phyloP scores from a whole-genome alignment of 2,888 invertebrate species.

The Nezara viridula region DNA sequence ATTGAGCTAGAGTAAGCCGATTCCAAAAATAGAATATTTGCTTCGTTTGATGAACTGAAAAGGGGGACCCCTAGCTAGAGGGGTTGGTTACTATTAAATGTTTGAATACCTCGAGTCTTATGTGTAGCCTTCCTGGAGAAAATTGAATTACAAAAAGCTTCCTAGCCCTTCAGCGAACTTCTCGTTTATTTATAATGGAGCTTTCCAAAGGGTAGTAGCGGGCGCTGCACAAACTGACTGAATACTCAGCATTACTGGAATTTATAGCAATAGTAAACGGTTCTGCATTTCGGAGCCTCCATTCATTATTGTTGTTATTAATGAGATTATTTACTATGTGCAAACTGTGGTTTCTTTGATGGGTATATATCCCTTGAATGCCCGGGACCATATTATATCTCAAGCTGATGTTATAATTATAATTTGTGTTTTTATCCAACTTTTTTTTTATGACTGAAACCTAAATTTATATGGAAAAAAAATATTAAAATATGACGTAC shows the following conservation, averaged over 20 bases:
- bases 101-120: slow-evolving; percentile 25
- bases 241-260: neutral
- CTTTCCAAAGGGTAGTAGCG: neutral
- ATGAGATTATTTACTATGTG: neutral
- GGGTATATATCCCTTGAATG: too few species aligned
- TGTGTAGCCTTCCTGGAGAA: slow-evolving; percentile 20
- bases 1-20: neutral
- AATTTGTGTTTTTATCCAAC: too few species aligned
- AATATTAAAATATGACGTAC: too few species aligned
- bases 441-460: too few species aligned
- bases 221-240: neutral
- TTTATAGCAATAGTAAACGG: neutral
- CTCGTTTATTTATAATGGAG: slow-evolving; percentile 30
- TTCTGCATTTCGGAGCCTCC: neutral
- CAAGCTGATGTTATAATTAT: too few species aligned
- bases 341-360: neutral
- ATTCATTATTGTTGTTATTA: neutral
- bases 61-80: neutral
- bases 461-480: too few species aligned
- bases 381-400: too few species aligned
- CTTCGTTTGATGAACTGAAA: neutral
- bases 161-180: slow-evolving; percentile 3
- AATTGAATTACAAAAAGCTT: slow-evolving; percentile 43
- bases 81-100: neutral
- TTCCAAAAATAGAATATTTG: slow-evolving; percentile 26